phyloP scores from a whole-genome alignment of 2,113 vertebrate species.

The Neolamprologus brichardi region DNA sequence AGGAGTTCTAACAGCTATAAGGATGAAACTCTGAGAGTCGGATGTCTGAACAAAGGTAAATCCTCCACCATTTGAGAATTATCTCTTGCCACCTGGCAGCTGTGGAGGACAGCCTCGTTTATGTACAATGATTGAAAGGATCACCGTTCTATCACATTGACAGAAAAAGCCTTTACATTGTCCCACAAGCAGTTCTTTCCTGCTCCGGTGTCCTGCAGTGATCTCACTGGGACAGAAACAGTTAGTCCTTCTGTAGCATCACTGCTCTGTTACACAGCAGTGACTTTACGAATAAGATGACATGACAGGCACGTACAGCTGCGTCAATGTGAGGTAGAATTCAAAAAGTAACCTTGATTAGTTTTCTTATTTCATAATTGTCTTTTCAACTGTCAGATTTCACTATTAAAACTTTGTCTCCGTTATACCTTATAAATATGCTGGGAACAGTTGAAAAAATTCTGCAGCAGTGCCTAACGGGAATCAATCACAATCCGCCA shows the following conservation, averaged over 20 bases:
- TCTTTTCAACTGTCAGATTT: not conserved
- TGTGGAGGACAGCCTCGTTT: not conserved
- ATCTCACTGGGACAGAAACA: constrained; percentile 7
- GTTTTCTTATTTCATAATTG: not conserved
- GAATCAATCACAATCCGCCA: not conserved
- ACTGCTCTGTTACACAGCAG: not conserved
- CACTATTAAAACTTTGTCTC: not conserved
- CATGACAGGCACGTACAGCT: not conserved
- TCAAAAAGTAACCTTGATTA: not conserved
- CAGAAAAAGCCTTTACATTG: not conserved
- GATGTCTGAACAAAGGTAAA: not conserved
- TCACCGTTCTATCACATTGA: not conserved
- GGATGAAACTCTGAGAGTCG: not conserved
- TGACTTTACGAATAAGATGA: not conserved
- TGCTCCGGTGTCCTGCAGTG: not conserved
- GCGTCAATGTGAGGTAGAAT: not conserved
- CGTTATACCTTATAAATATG: not conserved
- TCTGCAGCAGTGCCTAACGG: not conserved
- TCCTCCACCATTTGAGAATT: not conserved
- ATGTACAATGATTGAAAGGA: not conserved
- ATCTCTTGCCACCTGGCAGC: not conserved
- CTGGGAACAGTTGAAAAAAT: not conserved
- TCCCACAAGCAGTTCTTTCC: not conserved
- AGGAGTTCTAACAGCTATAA: not conserved
- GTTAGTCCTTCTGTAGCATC: not conserved